phyloP scores from a whole-genome alignment of 2,797 vertebrate genomes.

The Muscicapa striata region DNA sequence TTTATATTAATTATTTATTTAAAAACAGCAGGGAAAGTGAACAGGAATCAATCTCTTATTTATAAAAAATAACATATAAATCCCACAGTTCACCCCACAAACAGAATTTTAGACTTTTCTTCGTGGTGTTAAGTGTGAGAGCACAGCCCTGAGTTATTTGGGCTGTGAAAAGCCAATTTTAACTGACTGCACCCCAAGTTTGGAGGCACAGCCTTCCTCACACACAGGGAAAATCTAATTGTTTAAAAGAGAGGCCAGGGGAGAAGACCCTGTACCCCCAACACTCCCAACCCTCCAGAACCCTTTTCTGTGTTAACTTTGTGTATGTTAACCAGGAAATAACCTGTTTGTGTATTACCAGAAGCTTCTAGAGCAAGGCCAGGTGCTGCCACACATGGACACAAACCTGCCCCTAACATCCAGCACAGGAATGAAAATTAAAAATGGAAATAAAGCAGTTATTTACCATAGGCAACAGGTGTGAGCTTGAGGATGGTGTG shows the following conservation, averaged over 20 bases:
- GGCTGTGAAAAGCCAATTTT: background rate
- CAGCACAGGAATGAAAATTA: rapidly evolving
- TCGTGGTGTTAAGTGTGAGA: background rate
- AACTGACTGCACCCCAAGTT: background rate
- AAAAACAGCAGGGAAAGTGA: background rate
- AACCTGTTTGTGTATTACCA: rapidly evolving
- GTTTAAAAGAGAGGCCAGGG: background rate
- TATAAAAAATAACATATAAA: background rate
- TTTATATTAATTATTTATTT: rapidly evolving
- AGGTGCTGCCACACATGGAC: rapidly evolving
- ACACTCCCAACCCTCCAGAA: background rate
- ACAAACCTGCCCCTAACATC: background rate
- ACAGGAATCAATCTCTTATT: background rate
- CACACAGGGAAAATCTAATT: background rate
- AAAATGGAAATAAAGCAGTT: background rate
- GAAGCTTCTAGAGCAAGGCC: rapidly evolving
- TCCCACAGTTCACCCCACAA: rapidly evolving
- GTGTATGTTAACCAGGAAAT: rapidly evolving
- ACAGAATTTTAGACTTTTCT: background rate
- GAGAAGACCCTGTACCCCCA: background rate
- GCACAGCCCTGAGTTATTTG: rapidly evolving
- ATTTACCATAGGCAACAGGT: conserved; percentile 93
- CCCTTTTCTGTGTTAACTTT: rapidly evolving
- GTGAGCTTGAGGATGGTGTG: conserved; percentile 94
- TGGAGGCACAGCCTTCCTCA: background rate